Conservation (phyloP, 2,113 vertebrate genomes). For the Mionectes macconnelli region DNA sequence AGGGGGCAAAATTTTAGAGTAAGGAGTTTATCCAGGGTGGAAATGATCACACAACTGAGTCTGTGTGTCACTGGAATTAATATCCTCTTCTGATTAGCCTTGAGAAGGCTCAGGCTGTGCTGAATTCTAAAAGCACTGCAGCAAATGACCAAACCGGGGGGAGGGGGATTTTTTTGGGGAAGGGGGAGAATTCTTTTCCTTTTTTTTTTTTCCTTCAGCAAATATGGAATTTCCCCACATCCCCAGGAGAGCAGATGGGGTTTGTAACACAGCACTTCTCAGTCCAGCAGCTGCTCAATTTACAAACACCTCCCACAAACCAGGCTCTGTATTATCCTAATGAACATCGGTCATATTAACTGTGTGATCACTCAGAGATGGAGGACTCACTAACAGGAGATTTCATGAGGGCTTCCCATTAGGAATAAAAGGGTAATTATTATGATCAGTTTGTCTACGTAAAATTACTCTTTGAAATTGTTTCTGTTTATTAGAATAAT, state of each 20-base stretch:
- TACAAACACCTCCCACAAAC: background rate
- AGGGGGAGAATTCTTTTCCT: no score
- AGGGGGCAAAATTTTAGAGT: background rate
- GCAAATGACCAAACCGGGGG: background rate
- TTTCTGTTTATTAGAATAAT: constrained; percentile 17
- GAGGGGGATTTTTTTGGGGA: background rate
- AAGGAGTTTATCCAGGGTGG: background rate
- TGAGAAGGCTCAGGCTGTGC: background rate
- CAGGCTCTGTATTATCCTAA: background rate
- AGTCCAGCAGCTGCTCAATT: background rate
- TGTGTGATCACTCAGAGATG: background rate
- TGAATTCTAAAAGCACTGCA: background rate
- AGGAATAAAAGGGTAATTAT: background rate
- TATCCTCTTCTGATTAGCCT: background rate
- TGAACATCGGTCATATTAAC: background rate
- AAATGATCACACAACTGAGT: background rate
- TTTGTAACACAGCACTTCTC: background rate
- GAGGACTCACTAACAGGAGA: background rate
- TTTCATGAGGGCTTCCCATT: background rate
- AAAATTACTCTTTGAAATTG: background rate
- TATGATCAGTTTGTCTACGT: background rate
- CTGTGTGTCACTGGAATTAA: background rate
- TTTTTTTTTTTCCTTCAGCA: background rate
- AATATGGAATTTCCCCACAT: background rate
- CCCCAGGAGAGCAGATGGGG: background rate